phyloP scores from a whole-genome alignment of 1,140 invertebrate genomes.

The Spodoptera litura region DNA sequence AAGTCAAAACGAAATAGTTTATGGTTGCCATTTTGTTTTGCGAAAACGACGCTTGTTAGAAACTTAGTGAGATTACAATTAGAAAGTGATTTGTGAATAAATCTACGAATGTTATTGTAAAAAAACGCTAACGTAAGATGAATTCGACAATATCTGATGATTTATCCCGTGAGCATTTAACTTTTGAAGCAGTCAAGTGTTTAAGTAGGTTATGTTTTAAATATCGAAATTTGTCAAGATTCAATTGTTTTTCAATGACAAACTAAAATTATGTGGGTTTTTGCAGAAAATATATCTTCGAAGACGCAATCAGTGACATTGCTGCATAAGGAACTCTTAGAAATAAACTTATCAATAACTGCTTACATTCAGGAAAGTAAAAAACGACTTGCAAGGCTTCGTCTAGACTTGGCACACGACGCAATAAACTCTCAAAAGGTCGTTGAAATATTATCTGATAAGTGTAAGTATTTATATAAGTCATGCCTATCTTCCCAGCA shows the following conservation, averaged over 20 bases:
- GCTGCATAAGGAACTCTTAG: slow-evolving; percentile 75
- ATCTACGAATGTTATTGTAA: slow-evolving; percentile 56
- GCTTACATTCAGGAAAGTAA: slow-evolving; percentile 83
- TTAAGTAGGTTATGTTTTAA: slow-evolving; percentile 81
- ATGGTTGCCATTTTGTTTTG: slow-evolving; percentile 50
- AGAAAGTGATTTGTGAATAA: slow-evolving; percentile 41
- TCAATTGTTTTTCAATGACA: slow-evolving; percentile 70
- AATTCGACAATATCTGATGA: slow-evolving; percentile 79
- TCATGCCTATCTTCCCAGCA: not conserved
- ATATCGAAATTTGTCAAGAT: slow-evolving; percentile 66
- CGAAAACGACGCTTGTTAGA: slow-evolving; percentile 51
- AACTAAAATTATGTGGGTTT: slow-evolving; percentile 52
- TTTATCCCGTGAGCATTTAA: slow-evolving; percentile 73
- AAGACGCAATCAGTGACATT: slow-evolving; percentile 65
- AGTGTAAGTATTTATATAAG: slow-evolving; percentile 64
- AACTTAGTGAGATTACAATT: slow-evolving; percentile 27
- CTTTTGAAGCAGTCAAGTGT: slow-evolving; percentile 72
- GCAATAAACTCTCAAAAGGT: slow-evolving; percentile 77
- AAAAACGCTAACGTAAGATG: slow-evolving; percentile 69
- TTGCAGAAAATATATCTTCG: slow-evolving; percentile 74
- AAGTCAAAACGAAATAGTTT: slow-evolving; percentile 5
- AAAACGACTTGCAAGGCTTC: slow-evolving; percentile 67
- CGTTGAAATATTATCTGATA: slow-evolving; percentile 72
- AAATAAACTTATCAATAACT: slow-evolving; percentile 78
- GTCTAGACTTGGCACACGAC: slow-evolving; percentile 69